Base-by-base conservation (phyloP, 2,797 vertebrate genomes). In the Galagoides demidoff region DNA sequence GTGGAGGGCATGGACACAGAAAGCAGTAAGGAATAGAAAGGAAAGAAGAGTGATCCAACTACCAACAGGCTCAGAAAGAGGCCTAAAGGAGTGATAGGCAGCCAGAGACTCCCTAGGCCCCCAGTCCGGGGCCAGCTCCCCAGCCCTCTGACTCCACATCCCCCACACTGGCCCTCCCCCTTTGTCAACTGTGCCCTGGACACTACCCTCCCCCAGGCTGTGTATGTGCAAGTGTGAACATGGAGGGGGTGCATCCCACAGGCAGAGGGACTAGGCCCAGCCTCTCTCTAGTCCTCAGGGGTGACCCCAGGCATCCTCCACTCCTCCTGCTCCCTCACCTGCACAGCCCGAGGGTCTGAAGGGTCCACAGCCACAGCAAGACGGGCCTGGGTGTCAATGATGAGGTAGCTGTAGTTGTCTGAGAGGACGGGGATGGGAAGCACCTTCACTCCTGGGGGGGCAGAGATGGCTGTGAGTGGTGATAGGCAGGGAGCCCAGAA, bases 341-440 rank as follows among this genome's bases (percentile, higher is more conserved):
- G 99, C 76, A 99, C 99, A 0, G 98, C 98, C 89, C 99, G 98
- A 0, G 99, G 99, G 98, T 99, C 99, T 0, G 99, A 99, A 17
- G 99, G 99, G 95, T 99, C 99, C 0, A 99, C 98, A 31, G 98
- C 99, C 0, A 99, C 99, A 0, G 99, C 99, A 37, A 98, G 97
- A 85, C 98, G 97, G 1, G 99, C 99, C 68, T 97, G 98, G 13
- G 99, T 99, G 98, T 99, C 99, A 0, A 99, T 99, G 79, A 99
- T 97, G 71, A 99, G 99, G 97, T 99, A 99, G 99, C 99, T 99
- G 98, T 99, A 99, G 98, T 99, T 99, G 98, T 99, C 99, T 5
- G 99, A 99, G 63, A 99, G 98, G 20, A 99, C 99, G 0, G 99
- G 98, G 95, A 99, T 99, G 61, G 99, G 99, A 96, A 99, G 98